These are phyloP conservation scores for Tetrapedia diversipes DNA, from an alignment of 2,888 invertebrate genomes.

Conservation along the genomic window DNA sequence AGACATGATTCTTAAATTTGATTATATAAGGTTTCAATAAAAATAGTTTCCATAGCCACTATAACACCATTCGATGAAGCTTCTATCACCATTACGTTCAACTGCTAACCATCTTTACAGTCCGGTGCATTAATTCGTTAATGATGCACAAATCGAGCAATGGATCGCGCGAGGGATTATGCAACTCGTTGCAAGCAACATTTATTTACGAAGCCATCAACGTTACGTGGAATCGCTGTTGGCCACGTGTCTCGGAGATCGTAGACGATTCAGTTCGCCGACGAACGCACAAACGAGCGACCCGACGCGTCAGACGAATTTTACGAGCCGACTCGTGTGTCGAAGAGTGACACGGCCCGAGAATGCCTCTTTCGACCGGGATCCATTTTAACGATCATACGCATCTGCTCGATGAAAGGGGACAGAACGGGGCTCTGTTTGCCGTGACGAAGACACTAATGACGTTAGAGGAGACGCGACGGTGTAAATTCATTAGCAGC, in stretches of 20 bases:
- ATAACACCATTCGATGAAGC: too few species aligned
- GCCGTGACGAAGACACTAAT: slow-evolving; percentile 37
- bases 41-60: too few species aligned
- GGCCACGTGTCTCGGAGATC: slow-evolving; percentile 1
- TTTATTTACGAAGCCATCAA: neutral
- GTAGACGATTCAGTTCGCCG: slow-evolving; percentile 53
- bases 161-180: slow-evolving; percentile 21
- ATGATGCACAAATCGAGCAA: neutral
- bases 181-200: slow-evolving; percentile 26
- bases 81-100: too few species aligned
- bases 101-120: too few species aligned
- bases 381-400: slow-evolving; percentile 45
- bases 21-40: too few species aligned
- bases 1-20: too few species aligned
- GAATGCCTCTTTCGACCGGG: slow-evolving; percentile 30
- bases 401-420: slow-evolving; percentile 33
- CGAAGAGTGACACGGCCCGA: slow-evolving; percentile 4
- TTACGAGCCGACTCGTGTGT: slow-evolving; percentile 40
- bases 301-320: slow-evolving; percentile 55
- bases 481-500: slow-evolving; percentile 50
- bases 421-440: slow-evolving; percentile 33
- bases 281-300: slow-evolving; percentile 51
- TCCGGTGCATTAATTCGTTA: too few species aligned
- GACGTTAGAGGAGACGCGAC: slow-evolving; percentile 38
- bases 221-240: neutral